A percentile compares a stretch with the other conserved stretches of the same genome.
Evolutionary conservation across 2,888 invertebrate species (phyloP).

Genomic region (Abrostola triplasia): DNA sequence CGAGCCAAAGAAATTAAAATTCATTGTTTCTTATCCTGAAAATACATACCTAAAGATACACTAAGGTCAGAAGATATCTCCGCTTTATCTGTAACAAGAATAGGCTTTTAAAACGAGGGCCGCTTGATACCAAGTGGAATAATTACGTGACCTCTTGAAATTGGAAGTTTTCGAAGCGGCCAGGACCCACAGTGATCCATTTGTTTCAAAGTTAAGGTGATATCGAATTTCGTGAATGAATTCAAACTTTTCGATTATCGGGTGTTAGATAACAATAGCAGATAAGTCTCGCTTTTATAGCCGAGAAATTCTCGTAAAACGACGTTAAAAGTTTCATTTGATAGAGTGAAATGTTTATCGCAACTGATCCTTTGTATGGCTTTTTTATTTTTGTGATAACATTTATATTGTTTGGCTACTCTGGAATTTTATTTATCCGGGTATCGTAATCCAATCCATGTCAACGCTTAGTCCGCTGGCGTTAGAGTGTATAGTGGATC

Average conservation of each 20-base stretch:
- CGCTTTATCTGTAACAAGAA: constrained; percentile 85
- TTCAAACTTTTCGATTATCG: constrained; percentile 65
- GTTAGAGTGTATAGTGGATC: constrained; percentile 4
- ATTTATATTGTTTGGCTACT: constrained; percentile 30
- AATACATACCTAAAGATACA: constrained; percentile 73
- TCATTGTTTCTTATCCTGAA: constrained; percentile 87
- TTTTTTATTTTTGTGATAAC: constrained; percentile 50
- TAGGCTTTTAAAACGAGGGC: constrained; percentile 83
- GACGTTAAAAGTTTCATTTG: constrained; percentile 65
- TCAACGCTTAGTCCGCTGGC: constrained; percentile 14
- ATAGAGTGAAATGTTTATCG: constrained; percentile 54
- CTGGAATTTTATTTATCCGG: constrained; percentile 17
- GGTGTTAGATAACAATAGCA: constrained; percentile 67
- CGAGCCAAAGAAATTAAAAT: constrained; percentile 82
- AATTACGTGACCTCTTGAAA: constrained; percentile 80
- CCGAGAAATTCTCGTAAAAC: constrained; percentile 66
- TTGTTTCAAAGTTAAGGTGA: constrained; percentile 65
- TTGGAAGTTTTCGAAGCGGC: constrained; percentile 65
- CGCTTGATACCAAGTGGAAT: constrained; percentile 68
- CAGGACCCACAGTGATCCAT: constrained; percentile 64
- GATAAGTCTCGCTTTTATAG: constrained; percentile 73
- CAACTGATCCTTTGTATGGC: constrained; percentile 40
- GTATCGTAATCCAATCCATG: constrained; percentile 7
- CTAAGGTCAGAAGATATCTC: constrained; percentile 84
- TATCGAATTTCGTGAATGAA: constrained; percentile 73